These are phyloP conservation scores for Choloepus didactylus DNA, from an alignment of 2,797 vertebrate species.

Conservation along the genomic window DNA sequence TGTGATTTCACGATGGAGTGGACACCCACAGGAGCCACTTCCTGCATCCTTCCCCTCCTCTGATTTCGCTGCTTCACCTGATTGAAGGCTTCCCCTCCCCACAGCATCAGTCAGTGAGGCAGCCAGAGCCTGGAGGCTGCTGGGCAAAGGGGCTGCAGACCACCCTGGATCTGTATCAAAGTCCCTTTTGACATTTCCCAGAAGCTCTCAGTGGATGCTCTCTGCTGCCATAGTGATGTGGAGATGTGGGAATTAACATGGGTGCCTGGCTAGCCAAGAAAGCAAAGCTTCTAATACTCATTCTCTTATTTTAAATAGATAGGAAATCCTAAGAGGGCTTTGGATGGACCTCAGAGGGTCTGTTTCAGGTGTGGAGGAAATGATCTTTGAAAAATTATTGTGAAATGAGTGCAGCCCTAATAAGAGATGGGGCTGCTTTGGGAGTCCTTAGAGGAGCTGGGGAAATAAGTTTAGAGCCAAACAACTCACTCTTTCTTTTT, in stretches of 20 bases:
- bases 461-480: not conserved
- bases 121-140: accelerated
- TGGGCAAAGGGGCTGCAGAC: not conserved
- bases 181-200: not conserved
- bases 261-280: slow-evolving; percentile 58
- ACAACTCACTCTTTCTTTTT: not conserved
- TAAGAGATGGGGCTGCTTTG: not conserved
- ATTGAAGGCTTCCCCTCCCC: not conserved
- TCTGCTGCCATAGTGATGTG: slow-evolving; percentile 65
- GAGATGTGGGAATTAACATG: slow-evolving; percentile 28
- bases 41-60: not conserved
- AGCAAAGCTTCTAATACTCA: slow-evolving; percentile 20
- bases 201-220: slow-evolving; percentile 49
- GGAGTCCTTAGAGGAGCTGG: not conserved
- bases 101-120: accelerated
- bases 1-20: not conserved
- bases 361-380: slow-evolving; percentile 56
- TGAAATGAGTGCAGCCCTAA: not conserved
- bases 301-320: slow-evolving; percentile 55
- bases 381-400: slow-evolving; percentile 14
- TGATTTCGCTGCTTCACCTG: not conserved
- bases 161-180: not conserved
- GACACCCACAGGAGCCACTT: not conserved
- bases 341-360: slow-evolving; percentile 59
- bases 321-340: slow-evolving; percentile 53